Conservation (phyloP, 2,888 invertebrate genomes). For the Temnothorax unifasciatus region DNA sequence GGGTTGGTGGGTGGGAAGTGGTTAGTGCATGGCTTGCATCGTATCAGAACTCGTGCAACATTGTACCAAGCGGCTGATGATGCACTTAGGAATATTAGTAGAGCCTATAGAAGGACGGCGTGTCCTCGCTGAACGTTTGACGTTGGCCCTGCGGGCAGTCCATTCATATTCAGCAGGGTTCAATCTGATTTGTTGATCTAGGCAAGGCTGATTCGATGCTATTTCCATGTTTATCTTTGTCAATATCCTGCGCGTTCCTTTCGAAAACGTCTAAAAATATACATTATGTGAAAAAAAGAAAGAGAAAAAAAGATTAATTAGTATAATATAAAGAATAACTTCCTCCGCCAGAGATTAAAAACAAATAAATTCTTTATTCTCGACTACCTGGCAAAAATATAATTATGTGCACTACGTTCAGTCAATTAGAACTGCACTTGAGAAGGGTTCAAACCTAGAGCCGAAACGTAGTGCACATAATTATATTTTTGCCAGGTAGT, state of each 20-base stretch:
- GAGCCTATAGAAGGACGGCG: slow-evolving; percentile 79
- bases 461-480: too few species aligned
- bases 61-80: slow-evolving; percentile 83
- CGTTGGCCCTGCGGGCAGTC: slow-evolving; percentile 15
- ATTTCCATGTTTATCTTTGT: slow-evolving; percentile 11
- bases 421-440: too few species aligned
- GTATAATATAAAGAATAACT: too few species aligned
- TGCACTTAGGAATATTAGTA: slow-evolving; percentile 86
- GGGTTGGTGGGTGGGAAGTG: slow-evolving; percentile 53
- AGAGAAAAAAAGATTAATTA: background rate
- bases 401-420: too few species aligned
- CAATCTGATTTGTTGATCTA: slow-evolving; percentile 17
- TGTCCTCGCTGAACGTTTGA: slow-evolving; percentile 56
- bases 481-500: too few species aligned
- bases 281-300: background rate
- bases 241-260: background rate
- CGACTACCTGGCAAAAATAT: too few species aligned
- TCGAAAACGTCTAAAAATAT: background rate
- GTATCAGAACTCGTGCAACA: slow-evolving; percentile 76
- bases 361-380: too few species aligned
- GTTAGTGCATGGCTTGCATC: slow-evolving; percentile 69
- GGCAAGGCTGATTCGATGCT: background rate
- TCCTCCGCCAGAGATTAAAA: too few species aligned
- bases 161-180: slow-evolving; percentile 43
- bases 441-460: too few species aligned